Percentiles rank a stretch among this genome's conserved stretches.
Conservation (phyloP, 2,888 invertebrate genomes). For the Tenthredo distinguenda region DNA sequence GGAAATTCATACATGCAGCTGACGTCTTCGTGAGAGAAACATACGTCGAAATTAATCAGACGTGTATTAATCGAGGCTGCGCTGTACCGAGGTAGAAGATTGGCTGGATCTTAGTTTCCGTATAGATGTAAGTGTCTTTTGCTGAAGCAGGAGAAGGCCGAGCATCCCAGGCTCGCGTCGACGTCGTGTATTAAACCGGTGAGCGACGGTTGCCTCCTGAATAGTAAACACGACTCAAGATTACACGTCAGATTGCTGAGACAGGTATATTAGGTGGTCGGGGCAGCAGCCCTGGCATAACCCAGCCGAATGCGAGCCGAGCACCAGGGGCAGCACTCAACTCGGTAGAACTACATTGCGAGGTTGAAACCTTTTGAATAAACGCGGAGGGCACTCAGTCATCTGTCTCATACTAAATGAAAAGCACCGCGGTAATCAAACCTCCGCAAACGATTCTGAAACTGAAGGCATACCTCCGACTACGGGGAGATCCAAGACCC, state of each 20-base stretch:
- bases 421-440: slow-evolving; percentile 46
- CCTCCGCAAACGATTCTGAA: slow-evolving; percentile 33
- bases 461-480: background rate
- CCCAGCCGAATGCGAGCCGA: background rate
- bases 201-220: slow-evolving; percentile 50
- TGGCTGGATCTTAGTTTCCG: background rate
- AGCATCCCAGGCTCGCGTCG: background rate
- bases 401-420: slow-evolving; percentile 42
- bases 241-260: slow-evolving; percentile 52
- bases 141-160: background rate
- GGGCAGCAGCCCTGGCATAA: slow-evolving; percentile 18
- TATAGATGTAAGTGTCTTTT: background rate
- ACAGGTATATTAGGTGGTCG: slow-evolving; percentile 49
- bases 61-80: background rate
- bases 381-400: slow-evolving; percentile 40
- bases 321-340: slow-evolving; percentile 17
- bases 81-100: background rate
- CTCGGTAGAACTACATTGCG: slow-evolving; percentile 31
- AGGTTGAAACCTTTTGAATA: slow-evolving; percentile 37
- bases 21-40: background rate
- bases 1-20: background rate
- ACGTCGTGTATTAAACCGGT: slow-evolving; percentile 35
- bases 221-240: slow-evolving; percentile 52
- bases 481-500: background rate
- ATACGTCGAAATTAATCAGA: background rate